Evolutionary conservation across 2,888 invertebrate genomes (phyloP).

Genomic region (Neelides folsomi): DNA sequence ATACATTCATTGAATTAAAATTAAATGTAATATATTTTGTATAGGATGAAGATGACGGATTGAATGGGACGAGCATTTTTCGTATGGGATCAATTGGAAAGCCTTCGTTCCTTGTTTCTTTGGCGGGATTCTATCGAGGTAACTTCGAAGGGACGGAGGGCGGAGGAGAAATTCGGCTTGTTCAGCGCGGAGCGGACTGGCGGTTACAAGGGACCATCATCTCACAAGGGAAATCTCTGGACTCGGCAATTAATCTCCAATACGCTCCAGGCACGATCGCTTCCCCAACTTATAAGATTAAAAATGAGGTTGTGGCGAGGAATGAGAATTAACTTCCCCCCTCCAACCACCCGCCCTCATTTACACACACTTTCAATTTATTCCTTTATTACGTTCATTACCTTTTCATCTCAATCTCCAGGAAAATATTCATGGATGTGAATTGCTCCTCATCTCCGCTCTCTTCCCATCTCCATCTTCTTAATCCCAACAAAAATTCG

Average conservation of each 20-base stretch:
- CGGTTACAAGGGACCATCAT: slow-evolving; percentile 24
- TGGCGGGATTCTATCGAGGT: slow-evolving; percentile 5
- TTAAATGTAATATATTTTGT: neutral
- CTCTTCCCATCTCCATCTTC: neutral
- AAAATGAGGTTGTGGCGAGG: too few species aligned
- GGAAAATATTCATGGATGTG: too few species aligned
- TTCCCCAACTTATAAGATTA: neutral
- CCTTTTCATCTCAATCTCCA: neutral
- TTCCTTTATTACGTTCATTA: neutral
- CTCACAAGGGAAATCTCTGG: slow-evolving; percentile 31
- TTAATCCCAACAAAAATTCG: neutral
- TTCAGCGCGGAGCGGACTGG: slow-evolving; percentile 26
- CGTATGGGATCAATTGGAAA: slow-evolving; percentile 23
- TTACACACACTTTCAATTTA: neutral
- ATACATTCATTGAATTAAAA: too few species aligned
- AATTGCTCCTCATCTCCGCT: neutral
- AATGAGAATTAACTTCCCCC: neutral
- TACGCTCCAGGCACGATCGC: slow-evolving; percentile 30
- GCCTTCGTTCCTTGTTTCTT: slow-evolving; percentile 3
- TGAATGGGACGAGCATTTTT: slow-evolving; percentile 18
- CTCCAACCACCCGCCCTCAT: neutral
- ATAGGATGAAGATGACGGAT: slow-evolving; percentile 25
- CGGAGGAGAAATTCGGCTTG: slow-evolving; percentile 19
- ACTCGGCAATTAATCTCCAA: slow-evolving; percentile 30
- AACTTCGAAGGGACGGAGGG: slow-evolving; percentile 20